These are phyloP conservation scores for Irena cyanogastra DNA, from an alignment of 2,113 vertebrate genomes.

Conservation along the genomic window DNA sequence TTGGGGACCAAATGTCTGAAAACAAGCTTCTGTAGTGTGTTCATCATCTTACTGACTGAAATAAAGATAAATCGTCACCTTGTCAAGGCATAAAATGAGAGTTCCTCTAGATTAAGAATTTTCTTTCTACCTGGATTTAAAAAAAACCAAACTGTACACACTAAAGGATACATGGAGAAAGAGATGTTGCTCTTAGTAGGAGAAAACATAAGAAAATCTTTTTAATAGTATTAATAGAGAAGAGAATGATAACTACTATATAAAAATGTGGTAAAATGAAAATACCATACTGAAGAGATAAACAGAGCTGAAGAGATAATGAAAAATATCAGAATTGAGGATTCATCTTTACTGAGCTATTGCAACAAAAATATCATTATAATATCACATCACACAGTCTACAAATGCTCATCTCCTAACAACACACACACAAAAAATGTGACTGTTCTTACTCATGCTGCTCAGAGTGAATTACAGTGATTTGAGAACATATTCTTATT, in stretches of 20 bases:
- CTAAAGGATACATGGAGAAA: neutral
- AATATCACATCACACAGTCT: neutral
- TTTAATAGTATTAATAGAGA: neutral
- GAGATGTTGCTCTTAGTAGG: neutral
- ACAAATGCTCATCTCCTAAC: neutral
- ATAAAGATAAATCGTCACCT: neutral
- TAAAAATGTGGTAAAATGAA: neutral
- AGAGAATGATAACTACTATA: neutral
- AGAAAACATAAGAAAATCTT: neutral
- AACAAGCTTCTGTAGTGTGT: neutral
- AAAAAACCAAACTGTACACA: neutral
- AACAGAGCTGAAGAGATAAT: neutral
- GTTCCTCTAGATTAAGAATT: neutral
- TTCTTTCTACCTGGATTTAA: neutral
- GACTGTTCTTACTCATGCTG: neutral
- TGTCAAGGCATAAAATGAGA: neutral
- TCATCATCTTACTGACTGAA: neutral
- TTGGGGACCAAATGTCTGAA: neutral
- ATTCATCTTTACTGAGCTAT: neutral
- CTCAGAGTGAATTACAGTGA: neutral
- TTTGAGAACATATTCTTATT: neutral
- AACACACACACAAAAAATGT: neutral
- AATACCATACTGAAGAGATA: neutral
- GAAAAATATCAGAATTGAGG: neutral
- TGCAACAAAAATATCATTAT: neutral